phyloP scores from a whole-genome alignment of 1,140 invertebrate genomes.

The Drosophila navojoa region DNA sequence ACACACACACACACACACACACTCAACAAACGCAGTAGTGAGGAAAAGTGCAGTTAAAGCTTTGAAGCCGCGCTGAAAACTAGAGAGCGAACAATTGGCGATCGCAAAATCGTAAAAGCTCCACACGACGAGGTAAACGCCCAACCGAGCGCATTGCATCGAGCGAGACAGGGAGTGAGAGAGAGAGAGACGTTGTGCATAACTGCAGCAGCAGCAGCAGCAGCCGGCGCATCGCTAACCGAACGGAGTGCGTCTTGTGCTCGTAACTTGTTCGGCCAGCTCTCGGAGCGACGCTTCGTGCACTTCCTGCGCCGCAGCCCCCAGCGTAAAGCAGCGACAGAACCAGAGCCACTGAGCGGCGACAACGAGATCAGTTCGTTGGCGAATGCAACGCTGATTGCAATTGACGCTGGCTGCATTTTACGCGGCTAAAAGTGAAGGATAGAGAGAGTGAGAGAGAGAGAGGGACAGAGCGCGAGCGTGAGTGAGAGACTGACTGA shows the following conservation, averaged over 20 bases:
- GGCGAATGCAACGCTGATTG: constrained; percentile 79
- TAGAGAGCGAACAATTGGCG: constrained; percentile 27
- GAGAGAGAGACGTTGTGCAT: constrained; percentile 33
- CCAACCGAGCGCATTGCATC: constrained; percentile 40
- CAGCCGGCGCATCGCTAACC: constrained; percentile 37
- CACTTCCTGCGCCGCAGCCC: constrained; percentile 70
- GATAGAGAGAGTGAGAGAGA: constrained; percentile 22
- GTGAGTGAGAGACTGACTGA: constrained; percentile 6
- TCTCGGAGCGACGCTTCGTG: constrained; percentile 60
- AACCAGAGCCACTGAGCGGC: constrained; percentile 47
- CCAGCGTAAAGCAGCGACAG: constrained; percentile 37
- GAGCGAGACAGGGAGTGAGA: constrained; percentile 18
- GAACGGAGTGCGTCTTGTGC: constrained; percentile 11
- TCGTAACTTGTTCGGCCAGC: constrained; percentile 73
- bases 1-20: background rate
- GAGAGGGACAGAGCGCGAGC: constrained; percentile 1
- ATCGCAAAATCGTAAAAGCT: constrained; percentile 55
- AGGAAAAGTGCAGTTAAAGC: constrained; percentile 46
- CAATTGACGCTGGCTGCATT: constrained; percentile 76
- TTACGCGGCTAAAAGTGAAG: constrained; percentile 61
- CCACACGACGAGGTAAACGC: constrained; percentile 51
- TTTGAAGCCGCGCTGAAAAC: constrained; percentile 46
- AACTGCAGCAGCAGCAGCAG: constrained; percentile 42
- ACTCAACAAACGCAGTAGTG: background rate
- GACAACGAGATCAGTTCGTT: constrained; percentile 67